A percentile compares a stretch with the other conserved stretches of the same genome.
Evolutionary conservation across 1,140 invertebrate genomes (phyloP).

Genomic region (Oncopeltus fasciatus): DNA sequence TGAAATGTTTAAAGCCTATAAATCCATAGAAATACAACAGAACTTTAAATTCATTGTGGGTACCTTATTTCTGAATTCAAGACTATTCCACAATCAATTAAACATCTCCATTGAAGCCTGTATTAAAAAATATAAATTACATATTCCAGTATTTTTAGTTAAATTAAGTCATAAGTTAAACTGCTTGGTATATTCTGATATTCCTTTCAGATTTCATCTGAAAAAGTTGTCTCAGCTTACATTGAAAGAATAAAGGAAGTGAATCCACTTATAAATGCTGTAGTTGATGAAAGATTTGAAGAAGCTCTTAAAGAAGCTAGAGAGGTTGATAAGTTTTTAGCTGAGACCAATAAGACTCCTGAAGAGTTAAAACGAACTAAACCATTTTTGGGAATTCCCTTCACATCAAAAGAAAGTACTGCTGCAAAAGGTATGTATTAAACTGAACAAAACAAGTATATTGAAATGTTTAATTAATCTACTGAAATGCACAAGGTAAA

Average conservation of each 20-base stretch:
- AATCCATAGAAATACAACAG: too few species aligned
- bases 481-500: too few species aligned
- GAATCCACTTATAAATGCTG: constrained; percentile 62
- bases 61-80: too few species aligned
- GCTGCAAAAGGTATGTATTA: constrained; percentile 38
- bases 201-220: constrained; percentile 41
- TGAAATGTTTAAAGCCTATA: background rate
- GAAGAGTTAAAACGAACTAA: constrained; percentile 40
- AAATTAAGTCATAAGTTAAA: too few species aligned
- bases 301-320: constrained; percentile 61
- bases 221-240: constrained; percentile 55
- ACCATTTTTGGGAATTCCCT: constrained; percentile 67
- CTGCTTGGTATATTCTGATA: too few species aligned
- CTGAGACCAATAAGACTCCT: constrained; percentile 34
- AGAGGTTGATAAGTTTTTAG: constrained; percentile 50
- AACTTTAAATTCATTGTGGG: too few species aligned
- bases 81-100: too few species aligned
- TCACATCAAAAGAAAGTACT: constrained; percentile 59
- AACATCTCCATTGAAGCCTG: too few species aligned
- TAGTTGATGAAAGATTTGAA: constrained; percentile 63
- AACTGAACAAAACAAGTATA: too few species aligned
- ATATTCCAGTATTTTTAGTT: too few species aligned
- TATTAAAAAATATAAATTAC: too few species aligned
- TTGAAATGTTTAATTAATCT: too few species aligned
- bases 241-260: constrained; percentile 66